phyloP scores from a whole-genome alignment of 2,797 vertebrate genomes.

The Channa striata region DNA sequence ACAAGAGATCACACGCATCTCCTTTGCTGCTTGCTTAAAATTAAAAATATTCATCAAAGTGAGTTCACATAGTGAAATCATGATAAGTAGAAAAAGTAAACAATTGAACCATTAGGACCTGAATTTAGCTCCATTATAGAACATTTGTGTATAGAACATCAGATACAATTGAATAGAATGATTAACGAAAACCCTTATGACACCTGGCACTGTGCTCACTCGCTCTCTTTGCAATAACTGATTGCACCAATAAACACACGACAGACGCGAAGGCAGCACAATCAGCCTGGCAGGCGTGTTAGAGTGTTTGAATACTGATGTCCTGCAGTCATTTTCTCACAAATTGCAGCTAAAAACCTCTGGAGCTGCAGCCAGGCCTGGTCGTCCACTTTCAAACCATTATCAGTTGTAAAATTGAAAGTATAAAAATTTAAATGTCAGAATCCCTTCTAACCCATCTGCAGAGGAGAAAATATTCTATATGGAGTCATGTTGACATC shows the following conservation, averaged over 20 bases:
- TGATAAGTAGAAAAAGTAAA: conserved; percentile 25
- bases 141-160: too few relatives aligned
- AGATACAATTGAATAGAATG: too few relatives aligned
- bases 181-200: conserved; percentile 3
- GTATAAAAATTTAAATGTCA: conserved; percentile 10
- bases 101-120: too few relatives aligned
- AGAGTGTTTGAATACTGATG: conserved; percentile 31
- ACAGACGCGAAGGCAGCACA: conserved; percentile 34
- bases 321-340: conserved; percentile 33
- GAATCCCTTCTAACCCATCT: conserved; percentile 5
- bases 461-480: conserved; percentile 6
- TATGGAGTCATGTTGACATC: conserved; percentile 20
- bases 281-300: conserved; percentile 20
- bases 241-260: conserved; percentile 21
- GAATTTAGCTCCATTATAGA: too few relatives aligned
- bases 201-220: background rate
- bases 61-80: conserved; percentile 12
- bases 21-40: too few relatives aligned
- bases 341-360: conserved; percentile 39
- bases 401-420: conserved; percentile 18
- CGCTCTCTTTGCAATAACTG: conserved; percentile 11
- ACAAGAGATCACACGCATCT: too few relatives aligned
- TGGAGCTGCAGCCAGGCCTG: conserved; percentile 10
- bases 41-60: too few relatives aligned
- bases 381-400: conserved; percentile 26